These are phyloP conservation scores for Theretra japonica DNA, from an alignment of 2,888 invertebrate species.

Conservation along the genomic window DNA sequence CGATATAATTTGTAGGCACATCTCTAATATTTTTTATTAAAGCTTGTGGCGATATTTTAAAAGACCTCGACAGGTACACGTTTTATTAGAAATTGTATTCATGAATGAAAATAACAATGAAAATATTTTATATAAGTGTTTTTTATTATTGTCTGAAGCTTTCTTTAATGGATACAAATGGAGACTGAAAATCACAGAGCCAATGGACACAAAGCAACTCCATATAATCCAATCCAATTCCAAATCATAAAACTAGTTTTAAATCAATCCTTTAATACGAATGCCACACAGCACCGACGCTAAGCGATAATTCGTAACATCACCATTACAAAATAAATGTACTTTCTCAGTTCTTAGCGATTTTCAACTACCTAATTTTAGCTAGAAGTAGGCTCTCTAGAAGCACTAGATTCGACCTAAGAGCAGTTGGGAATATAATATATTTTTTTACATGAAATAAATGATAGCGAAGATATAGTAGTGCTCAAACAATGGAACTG, in stretches of 20 bases:
- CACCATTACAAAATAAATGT: conserved; percentile 15
- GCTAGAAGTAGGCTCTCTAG: not conserved
- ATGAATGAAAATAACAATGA: too few relatives aligned
- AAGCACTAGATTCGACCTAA: conserved; percentile 2
- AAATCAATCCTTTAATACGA: not conserved
- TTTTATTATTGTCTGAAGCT: not conserved
- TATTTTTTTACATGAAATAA: not conserved
- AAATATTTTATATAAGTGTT: not conserved
- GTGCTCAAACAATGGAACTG: not conserved
- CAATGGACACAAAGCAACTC: too few relatives aligned
- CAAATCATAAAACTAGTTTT: not conserved
- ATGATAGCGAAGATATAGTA: not conserved
- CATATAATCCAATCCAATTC: not conserved
- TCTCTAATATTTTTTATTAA: not conserved
- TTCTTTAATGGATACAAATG: not conserved
- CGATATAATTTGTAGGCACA: not conserved
- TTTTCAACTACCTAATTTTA: conserved; percentile 10
- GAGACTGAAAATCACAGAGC: not conserved
- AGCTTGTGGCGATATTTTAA: not conserved
- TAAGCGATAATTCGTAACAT: not conserved
- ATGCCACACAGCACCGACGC: not conserved
- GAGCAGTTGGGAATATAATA: not conserved
- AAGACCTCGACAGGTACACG: not conserved
- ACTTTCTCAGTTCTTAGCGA: conserved; percentile 17
- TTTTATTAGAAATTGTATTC: not conserved